A percentile compares a stretch with the other conserved stretches of the same genome.
Conservation (phyloP, 1,140 invertebrate species). For the Phocides pigmalion region DNA sequence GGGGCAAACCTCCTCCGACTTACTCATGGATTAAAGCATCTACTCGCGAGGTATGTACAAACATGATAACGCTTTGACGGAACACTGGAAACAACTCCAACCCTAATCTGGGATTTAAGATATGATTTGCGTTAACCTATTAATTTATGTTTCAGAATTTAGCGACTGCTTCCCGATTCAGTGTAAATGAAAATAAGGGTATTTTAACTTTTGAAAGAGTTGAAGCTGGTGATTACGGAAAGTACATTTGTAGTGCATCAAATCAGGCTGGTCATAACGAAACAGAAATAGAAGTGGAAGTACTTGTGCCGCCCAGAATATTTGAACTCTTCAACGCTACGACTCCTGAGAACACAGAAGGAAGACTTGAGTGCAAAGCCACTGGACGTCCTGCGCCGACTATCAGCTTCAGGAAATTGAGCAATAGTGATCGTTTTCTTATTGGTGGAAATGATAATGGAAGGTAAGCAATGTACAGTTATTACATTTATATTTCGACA, state of each 20-base stretch:
- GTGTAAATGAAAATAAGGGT: slow-evolving; percentile 88
- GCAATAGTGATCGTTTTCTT: slow-evolving; percentile 83
- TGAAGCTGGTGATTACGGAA: slow-evolving; percentile 90
- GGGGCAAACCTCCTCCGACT: slow-evolving; percentile 91
- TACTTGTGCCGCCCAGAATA: slow-evolving; percentile 91
- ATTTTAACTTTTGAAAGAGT: slow-evolving; percentile 90
- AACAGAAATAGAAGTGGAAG: slow-evolving; percentile 86
- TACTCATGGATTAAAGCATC: slow-evolving; percentile 91
- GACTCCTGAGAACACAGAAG: slow-evolving; percentile 85
- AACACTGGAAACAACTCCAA: slow-evolving; percentile 6
- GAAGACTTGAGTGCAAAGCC: slow-evolving; percentile 89
- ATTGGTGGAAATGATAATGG: slow-evolving; percentile 87
- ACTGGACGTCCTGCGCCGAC: slow-evolving; percentile 90
- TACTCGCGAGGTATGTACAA: slow-evolving; percentile 80
- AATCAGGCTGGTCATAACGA: slow-evolving; percentile 91
- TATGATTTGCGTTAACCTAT: neutral
- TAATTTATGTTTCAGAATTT: slow-evolving; percentile 84
- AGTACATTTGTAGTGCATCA: slow-evolving; percentile 92
- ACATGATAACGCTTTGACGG: slow-evolving; percentile 23
- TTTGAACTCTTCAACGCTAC: slow-evolving; percentile 91
- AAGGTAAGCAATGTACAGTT: slow-evolving; percentile 54
- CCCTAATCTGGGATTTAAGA: slow-evolving; percentile 1
- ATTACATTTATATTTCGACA: slow-evolving; percentile 8
- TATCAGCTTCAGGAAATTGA: slow-evolving; percentile 89
- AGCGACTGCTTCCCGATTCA: slow-evolving; percentile 88